Conservation (phyloP, 2,797 vertebrate species). For the Amblyopsis hoosieri region DNA sequence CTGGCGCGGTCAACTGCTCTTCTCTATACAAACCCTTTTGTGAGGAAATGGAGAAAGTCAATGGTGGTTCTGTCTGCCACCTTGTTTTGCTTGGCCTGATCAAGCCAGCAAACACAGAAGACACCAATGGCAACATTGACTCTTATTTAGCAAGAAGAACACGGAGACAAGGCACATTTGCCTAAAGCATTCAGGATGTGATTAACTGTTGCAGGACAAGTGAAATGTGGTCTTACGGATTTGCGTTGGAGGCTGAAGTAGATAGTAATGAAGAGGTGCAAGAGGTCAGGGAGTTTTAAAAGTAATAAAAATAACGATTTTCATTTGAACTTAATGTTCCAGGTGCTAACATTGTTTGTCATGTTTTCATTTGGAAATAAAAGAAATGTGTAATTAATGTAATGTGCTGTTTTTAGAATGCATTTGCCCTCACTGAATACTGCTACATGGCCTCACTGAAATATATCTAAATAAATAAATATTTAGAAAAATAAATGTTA, state of each 20-base stretch:
- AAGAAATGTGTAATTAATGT: not conserved
- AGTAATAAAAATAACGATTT: constrained; percentile 2
- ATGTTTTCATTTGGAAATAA: not conserved
- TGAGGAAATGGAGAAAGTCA: constrained; percentile 54
- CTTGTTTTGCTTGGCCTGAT: constrained; percentile 61
- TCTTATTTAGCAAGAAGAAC: constrained; percentile 54
- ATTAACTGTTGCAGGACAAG: constrained; percentile 55
- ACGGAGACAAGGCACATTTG: constrained; percentile 35
- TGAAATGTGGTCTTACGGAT: constrained; percentile 28
- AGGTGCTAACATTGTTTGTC: not conserved
- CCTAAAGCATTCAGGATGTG: constrained; percentile 57
- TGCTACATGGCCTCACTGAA: no score
- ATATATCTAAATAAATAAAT: not conserved
- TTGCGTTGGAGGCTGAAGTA: constrained; percentile 40
- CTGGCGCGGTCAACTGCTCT: constrained; percentile 37
- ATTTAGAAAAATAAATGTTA: no score
- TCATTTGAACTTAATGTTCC: not conserved
- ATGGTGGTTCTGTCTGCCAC: constrained; percentile 63
- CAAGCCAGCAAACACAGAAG: constrained; percentile 31
- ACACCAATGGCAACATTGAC: constrained; percentile 50
- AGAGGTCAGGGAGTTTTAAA: not conserved
- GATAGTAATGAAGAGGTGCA: constrained; percentile 33
- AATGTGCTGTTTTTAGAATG: not conserved
- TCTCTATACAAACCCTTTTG: constrained; percentile 20
- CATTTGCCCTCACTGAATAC: not conserved